Evolutionary conservation across 2,888 invertebrate genomes (phyloP), one percentile per base, ranked within the genome.

Genomic region (Osedax fenrisi): DNA sequence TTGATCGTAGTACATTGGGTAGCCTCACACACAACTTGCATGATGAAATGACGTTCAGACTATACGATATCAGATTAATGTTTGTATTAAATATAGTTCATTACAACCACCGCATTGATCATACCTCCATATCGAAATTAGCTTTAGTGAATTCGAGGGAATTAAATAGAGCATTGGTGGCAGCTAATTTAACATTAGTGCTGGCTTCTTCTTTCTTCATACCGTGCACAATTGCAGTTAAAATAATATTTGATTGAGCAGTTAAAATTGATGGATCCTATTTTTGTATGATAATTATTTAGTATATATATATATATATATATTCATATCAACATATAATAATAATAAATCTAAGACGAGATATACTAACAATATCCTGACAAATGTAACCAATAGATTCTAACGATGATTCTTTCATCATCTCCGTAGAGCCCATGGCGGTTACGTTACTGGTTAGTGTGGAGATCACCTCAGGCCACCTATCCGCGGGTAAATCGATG

Each of bases 1-100:
- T 92, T 90, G 0, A 91, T 90, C 82, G 96, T 93, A 72, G 88
- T 86, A 3, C 92, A 93, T 85, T 97, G 97, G 0, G 98, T 98
- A 2, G 97, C 94, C 86, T 97, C 95, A 87, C 98, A 99, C 3
- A 98, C 96, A 73, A 95, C 94, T 87, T 98, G 95, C 98, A 98
- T 99, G 75, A 99, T 97, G 84, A 94, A 95, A 86, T 98, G 94
- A 78, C 98, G 88, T 86, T 99, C 98, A 75, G 90, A 89, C 88
- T 89, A 41, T 17, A 41, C 80, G 72, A 41, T 5, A 41, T 10
- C 84, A 81, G n/a, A n/a, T n/a, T n/a, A n/a, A n/a, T n/a, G n/a
- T n/a, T n/a, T n/a, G n/a, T n/a, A n/a, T n/a, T n/a, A n/a, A n/a
- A n/a, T n/a, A n/a, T n/a, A n/a, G n/a, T n/a, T n/a, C n/a, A 59